Evolutionary conservation across 2,888 invertebrate genomes (phyloP), one percentile per base, ranked within the genome.

Genomic region (Tetropium fuscum): DNA sequence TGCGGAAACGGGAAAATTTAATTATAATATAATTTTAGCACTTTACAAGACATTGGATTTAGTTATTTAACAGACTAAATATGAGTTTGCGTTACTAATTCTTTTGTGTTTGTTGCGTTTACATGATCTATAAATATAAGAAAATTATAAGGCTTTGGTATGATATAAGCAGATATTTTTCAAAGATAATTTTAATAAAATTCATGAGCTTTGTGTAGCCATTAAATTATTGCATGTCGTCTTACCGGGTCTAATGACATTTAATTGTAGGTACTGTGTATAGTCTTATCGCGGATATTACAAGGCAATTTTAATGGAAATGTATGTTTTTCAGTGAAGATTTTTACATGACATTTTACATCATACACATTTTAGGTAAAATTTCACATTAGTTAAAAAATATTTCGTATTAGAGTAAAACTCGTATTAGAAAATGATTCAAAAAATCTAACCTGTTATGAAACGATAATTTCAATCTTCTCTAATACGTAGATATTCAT

Each of bases 151-250:
- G 64, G 66, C 40, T 30, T 54, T 25, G 44, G 41, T 47, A 41
- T 48, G 59, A 64, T 62, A 61, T 59, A 49, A 44, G 36, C 36
- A 72, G 71, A 74, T 74, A n/a, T 40, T 59, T 65, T 66, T 59
- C 55, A 16, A 6, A 67, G 72, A 73, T 74, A 71, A 69, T 45
- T 56, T 64, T 73, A 68, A 72, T 75, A 64, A 68, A 71, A 74
- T 74, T 71, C 74, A 72, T 68, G 66, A 70, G 70, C 69, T 64
- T 71, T 66, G 70, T 67, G 62, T 61, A 63, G 70, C 68, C 68
- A 77, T 78, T 77, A 78, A 74, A 74, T 71, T 74, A 75, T 71
- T 74, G 74, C 69, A 68, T 72, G 74, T 74, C 73, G 72, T 32
- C 38, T 40, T 51, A 41, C 30, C 75, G 73, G 74, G 71, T 74